These are phyloP conservation scores for Drosophila ananassae DNA, from an alignment of 1,140 invertebrate genomes.

Conservation along the genomic window DNA sequence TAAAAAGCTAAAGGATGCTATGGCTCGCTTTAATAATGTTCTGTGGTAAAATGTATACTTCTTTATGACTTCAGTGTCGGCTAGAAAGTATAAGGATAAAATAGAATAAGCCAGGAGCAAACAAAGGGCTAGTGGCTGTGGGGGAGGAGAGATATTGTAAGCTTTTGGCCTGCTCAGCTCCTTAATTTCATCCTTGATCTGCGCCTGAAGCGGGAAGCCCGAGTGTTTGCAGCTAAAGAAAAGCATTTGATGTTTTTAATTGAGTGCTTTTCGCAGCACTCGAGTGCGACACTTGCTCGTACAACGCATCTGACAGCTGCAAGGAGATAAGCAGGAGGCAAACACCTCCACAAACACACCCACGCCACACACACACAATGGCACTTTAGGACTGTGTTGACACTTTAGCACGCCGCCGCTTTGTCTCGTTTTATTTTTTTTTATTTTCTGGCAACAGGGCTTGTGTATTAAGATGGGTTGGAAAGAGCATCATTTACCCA, in stretches of 20 bases:
- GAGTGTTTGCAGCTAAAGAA: constrained; percentile 57
- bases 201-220: constrained; percentile 39
- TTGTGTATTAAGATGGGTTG: constrained; percentile 8
- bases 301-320: constrained; percentile 31
- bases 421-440: constrained; percentile 29
- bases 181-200: constrained; percentile 67
- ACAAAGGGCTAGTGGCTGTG: constrained; percentile 11
- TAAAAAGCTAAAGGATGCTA: background rate
- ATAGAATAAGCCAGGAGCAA: constrained; percentile 15
- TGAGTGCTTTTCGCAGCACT: constrained; percentile 73
- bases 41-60: background rate
- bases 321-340: constrained; percentile 42
- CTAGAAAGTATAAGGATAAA: background rate
- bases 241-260: constrained; percentile 80
- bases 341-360: constrained; percentile 22
- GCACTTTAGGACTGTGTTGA: constrained; percentile 70
- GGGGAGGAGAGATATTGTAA: background rate
- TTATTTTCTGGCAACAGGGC: background rate
- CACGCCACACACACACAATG: constrained; percentile 55
- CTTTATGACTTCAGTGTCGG: background rate
- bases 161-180: constrained; percentile 11
- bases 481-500: constrained; percentile 65
- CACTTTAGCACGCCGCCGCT: constrained; percentile 58
- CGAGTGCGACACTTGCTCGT: constrained; percentile 44
- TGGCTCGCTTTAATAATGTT: too few relatives aligned